These are phyloP conservation scores for Ahaetulla prasina DNA, from an alignment of 2,113 vertebrate genomes.

Conservation along the genomic window DNA sequence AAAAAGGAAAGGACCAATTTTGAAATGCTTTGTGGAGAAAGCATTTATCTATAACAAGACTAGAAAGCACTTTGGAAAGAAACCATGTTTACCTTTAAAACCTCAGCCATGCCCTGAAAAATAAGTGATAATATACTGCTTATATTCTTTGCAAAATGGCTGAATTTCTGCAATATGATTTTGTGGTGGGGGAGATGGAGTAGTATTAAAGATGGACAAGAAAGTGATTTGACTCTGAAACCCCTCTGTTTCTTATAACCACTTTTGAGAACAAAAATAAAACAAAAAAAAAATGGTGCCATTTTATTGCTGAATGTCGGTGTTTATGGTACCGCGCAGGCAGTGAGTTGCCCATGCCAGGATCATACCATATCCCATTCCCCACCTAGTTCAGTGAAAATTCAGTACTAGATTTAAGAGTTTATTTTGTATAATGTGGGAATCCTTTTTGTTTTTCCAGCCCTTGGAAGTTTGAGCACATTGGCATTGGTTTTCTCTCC, in stretches of 20 bases:
- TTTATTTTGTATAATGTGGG: neutral
- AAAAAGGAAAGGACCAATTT: neutral
- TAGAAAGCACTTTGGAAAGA: neutral
- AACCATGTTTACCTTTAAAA: neutral
- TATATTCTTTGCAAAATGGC: neutral
- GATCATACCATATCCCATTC: neutral
- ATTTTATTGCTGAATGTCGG: neutral
- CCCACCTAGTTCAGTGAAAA: neutral
- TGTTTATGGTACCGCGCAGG: neutral
- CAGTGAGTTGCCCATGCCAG: neutral
- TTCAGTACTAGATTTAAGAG: neutral
- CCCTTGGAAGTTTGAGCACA: constrained; percentile 98
- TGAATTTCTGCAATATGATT: neutral
- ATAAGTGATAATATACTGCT: neutral
- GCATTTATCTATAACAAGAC: neutral
- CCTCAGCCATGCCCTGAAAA: neutral
- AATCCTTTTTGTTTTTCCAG: constrained; percentile 51
- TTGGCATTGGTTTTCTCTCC: constrained; percentile 90
- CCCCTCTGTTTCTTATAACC: neutral
- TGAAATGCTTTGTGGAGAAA: neutral
- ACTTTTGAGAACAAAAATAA: neutral
- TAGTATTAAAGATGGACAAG: neutral
- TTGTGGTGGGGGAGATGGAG: neutral
- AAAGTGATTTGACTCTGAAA: neutral
- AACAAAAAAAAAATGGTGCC: neutral